Conservation (phyloP, 2,888 invertebrate species). For the Spodoptera exigua region DNA sequence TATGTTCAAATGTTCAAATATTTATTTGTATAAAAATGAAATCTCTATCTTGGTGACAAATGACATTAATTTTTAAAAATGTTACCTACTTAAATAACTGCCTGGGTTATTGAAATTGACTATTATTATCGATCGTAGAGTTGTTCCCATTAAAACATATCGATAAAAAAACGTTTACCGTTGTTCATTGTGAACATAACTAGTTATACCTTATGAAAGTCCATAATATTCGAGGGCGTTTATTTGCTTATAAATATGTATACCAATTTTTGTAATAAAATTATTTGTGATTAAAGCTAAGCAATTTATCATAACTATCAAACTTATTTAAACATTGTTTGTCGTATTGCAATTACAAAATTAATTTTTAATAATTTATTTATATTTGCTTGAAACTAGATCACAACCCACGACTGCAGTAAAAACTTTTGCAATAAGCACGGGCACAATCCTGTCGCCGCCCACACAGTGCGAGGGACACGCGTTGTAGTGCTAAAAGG, state of each 20-base stretch:
- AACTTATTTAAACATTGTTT: no score
- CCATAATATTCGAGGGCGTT: background rate
- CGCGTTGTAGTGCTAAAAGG: slow-evolving; percentile 12
- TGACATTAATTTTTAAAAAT: slow-evolving; percentile 44
- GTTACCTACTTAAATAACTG: no score
- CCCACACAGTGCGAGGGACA: slow-evolving; percentile 53
- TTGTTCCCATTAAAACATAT: slow-evolving; percentile 55
- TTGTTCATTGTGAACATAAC: slow-evolving; percentile 19
- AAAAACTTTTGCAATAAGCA: slow-evolving; percentile 64
- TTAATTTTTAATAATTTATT: slow-evolving; percentile 17
- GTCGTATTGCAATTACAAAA: no score
- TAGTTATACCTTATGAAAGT: slow-evolving; percentile 20
- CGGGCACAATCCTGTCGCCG: slow-evolving; percentile 48
- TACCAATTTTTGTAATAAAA: no score
- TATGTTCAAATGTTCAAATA: slow-evolving; percentile 32
- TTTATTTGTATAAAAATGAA: slow-evolving; percentile 30
- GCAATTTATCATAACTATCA: no score
- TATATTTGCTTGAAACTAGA: slow-evolving; percentile 36
- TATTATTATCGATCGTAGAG: slow-evolving; percentile 57
- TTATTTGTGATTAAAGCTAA: no score
- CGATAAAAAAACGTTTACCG: slow-evolving; percentile 21
- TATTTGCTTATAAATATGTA: no score
- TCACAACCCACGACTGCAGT: slow-evolving; percentile 49
- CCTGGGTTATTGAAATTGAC: slow-evolving; percentile 49
- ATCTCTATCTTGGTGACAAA: slow-evolving; percentile 21